A percentile compares a stretch with the other conserved stretches of the same genome.
Evolutionary conservation across 1,140 invertebrate species (phyloP).

Genomic region (Gryon sp.): DNA sequence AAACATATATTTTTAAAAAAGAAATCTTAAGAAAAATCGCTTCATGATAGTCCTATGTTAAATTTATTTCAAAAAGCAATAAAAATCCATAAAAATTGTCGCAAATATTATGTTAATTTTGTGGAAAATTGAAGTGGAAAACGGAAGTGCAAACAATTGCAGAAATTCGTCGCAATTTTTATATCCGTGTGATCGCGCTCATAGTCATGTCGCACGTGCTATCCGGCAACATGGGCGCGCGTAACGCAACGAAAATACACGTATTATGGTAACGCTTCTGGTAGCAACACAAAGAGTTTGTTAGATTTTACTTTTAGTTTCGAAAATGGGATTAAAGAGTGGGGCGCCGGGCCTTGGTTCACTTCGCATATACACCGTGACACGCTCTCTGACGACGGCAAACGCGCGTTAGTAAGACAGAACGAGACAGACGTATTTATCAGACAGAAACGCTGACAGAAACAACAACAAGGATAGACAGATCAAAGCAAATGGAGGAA

Average conservation of each 20-base stretch:
- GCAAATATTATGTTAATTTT: too few relatives aligned
- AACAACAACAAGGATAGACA: constrained; percentile 1
- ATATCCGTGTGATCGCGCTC: background rate
- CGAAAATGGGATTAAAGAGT: constrained; percentile 78
- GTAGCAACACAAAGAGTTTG: constrained; percentile 75
- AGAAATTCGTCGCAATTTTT: constrained; percentile 19
- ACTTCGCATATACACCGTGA: constrained; percentile 75
- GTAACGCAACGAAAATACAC: constrained; percentile 70
- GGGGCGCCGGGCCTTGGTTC: constrained; percentile 79
- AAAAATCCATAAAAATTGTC: too few relatives aligned
- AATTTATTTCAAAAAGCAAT: too few relatives aligned
- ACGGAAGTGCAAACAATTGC: background rate
- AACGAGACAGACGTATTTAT: constrained; percentile 14
- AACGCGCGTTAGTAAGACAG: constrained; percentile 23
- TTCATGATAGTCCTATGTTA: too few relatives aligned
- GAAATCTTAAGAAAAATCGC: too few relatives aligned
- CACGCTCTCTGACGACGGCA: constrained; percentile 56
- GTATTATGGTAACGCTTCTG: constrained; percentile 70
- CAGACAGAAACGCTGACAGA: constrained; percentile 7
- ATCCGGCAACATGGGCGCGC: constrained; percentile 23
- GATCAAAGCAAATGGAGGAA: constrained; percentile 8
- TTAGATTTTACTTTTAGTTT: constrained; percentile 81
- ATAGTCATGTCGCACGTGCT: constrained; percentile 38
- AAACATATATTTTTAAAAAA: too few relatives aligned
- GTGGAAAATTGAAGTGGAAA: too few relatives aligned